Conservation (phyloP, 2,888 invertebrate genomes). For the Crossocerus cetratus region DNA sequence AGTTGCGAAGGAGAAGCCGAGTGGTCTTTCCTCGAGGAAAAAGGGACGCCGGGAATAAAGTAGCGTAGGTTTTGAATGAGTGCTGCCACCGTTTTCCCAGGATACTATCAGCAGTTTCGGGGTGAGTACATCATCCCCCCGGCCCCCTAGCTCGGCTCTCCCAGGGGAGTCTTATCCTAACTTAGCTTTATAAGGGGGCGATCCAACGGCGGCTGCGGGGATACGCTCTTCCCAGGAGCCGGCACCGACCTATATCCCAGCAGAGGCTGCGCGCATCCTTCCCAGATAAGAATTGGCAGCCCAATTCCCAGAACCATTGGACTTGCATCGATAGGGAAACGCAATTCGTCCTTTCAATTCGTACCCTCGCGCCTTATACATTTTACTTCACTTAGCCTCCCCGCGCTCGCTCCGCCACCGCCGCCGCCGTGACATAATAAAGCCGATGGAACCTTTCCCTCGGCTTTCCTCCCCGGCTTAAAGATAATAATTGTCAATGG, state of each 20-base stretch:
- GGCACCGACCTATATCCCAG: conserved; percentile 44
- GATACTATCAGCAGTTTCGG: conserved; percentile 65
- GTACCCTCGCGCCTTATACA: conserved; percentile 19
- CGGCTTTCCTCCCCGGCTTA: too few relatives aligned
- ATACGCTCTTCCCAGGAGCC: conserved; percentile 35
- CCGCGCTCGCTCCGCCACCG: neutral
- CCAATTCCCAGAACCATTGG: conserved; percentile 43
- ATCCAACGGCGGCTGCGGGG: conserved; percentile 40
- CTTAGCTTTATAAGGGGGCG: conserved; percentile 59
- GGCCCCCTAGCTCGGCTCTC: conserved; percentile 47
- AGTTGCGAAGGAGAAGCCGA: conserved; percentile 3
- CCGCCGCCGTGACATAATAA: neutral
- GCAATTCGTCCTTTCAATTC: conserved; percentile 47
- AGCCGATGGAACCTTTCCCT: too few relatives aligned
- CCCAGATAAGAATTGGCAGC: conserved; percentile 51
- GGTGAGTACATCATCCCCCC: conserved; percentile 65
- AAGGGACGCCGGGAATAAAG: conserved; percentile 13
- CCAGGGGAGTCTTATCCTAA: conserved; percentile 65
- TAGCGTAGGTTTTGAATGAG: conserved; percentile 46
- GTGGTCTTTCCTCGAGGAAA: conserved; percentile 15
- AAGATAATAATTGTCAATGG: too few relatives aligned
- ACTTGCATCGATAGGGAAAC: conserved; percentile 21
- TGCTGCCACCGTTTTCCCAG: conserved; percentile 53
- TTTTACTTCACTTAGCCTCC: neutral
- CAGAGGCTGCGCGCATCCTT: conserved; percentile 24